Conservation (phyloP, 2,888 invertebrate species). For the Cataglyphis rosenhaueri region DNA sequence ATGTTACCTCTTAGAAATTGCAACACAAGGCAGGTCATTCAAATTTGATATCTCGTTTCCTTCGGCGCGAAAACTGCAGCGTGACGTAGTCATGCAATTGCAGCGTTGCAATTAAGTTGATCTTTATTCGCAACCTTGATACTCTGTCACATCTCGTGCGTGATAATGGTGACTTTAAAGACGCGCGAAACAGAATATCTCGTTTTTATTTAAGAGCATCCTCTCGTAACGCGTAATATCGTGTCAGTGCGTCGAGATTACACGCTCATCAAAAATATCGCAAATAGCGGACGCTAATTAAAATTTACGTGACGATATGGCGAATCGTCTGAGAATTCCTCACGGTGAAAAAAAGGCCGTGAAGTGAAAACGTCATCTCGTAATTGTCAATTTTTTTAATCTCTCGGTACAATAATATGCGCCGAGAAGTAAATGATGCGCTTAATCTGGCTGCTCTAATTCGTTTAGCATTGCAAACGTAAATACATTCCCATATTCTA, state of each 20-base stretch:
- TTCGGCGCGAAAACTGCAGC: neutral
- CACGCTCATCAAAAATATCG: neutral
- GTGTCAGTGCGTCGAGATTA: conserved; percentile 5
- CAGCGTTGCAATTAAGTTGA: conserved; percentile 26
- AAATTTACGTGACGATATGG: conserved; percentile 9
- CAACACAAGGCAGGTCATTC: neutral
- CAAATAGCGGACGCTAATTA: conserved; percentile 18
- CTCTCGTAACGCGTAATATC: neutral
- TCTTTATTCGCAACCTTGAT: conserved; percentile 58
- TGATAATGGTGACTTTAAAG: conserved; percentile 20
- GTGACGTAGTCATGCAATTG: conserved; percentile 30
- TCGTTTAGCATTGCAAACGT: neutral
- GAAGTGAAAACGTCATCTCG: neutral
- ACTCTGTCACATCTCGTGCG: neutral
- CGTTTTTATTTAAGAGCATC: conserved; percentile 4
- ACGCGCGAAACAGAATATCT: neutral
- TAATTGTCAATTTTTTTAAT: neutral
- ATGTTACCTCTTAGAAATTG: neutral
- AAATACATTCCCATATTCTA: neutral
- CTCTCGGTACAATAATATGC: neutral
- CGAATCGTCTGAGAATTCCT: neutral
- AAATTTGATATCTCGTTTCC: conserved; percentile 7
- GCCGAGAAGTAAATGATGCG: neutral
- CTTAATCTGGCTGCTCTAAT: neutral
- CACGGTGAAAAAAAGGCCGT: neutral